Evolutionary conservation across 2,888 invertebrate species (phyloP).

Genomic region (Drosophila koepferae): DNA sequence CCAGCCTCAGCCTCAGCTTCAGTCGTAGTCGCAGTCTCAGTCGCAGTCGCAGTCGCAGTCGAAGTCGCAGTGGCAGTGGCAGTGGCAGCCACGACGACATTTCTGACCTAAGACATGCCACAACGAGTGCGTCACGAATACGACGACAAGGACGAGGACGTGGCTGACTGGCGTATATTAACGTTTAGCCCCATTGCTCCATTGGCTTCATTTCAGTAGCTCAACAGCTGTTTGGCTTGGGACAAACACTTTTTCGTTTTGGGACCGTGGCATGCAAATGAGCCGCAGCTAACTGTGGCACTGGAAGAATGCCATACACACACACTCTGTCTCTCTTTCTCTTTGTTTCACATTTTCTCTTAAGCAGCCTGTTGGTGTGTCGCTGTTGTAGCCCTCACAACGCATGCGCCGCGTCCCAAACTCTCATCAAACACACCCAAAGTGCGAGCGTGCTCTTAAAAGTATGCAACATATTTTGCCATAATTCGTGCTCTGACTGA

Average conservation of each 20-base stretch:
- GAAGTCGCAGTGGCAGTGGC: not conserved
- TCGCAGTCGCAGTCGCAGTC: conserved; percentile 2
- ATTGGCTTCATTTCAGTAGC: conserved; percentile 51
- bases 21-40: conserved; percentile 1
- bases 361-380: conserved; percentile 48
- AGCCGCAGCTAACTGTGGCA: conserved; percentile 64
- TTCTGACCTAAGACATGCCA: conserved; percentile 81
- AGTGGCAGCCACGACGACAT: conserved; percentile 37
- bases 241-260: conserved; percentile 41
- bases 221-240: conserved; percentile 73
- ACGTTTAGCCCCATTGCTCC: conserved; percentile 55
- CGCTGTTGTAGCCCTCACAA: conserved; percentile 24
- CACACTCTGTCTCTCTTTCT: not conserved
- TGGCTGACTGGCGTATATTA: conserved; percentile 48
- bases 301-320: conserved; percentile 52
- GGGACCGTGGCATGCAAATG: conserved; percentile 52
- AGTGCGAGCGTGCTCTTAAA: conserved; percentile 48
- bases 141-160: conserved; percentile 33
- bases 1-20: conserved; percentile 9
- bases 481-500: conserved; percentile 29
- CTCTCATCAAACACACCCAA: conserved; percentile 63
- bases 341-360: conserved; percentile 10
- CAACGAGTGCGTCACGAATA: conserved; percentile 64
- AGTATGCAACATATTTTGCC: conserved; percentile 46
- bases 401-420: conserved; percentile 47